A percentile compares a stretch with the other conserved stretches of the same genome.
These are phyloP conservation scores for Agrilus mali DNA, from an alignment of 2,888 invertebrate species.

Conservation along the genomic window DNA sequence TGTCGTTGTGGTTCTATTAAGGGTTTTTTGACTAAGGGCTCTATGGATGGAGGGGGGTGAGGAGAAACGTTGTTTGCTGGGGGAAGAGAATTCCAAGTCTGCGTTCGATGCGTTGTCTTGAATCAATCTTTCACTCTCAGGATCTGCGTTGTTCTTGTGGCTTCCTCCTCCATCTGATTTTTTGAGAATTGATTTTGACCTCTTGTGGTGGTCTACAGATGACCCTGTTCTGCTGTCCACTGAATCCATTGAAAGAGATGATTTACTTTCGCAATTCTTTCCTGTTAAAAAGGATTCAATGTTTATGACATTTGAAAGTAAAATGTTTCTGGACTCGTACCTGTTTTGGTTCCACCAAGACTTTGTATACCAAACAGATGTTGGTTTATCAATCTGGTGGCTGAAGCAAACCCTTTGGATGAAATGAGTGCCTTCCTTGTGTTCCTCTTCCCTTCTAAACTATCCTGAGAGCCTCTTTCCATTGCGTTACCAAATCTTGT, in stretches of 20 bases:
- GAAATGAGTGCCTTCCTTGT: slow-evolving; percentile 45
- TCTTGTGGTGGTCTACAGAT: slow-evolving; percentile 50
- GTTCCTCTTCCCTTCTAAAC: slow-evolving; percentile 34
- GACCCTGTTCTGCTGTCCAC: slow-evolving; percentile 47
- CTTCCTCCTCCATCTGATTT: slow-evolving; percentile 53
- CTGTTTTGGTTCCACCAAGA: slow-evolving; percentile 35
- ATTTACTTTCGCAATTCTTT: slow-evolving; percentile 47
- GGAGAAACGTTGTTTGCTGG: slow-evolving; percentile 24
- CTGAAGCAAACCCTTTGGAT: slow-evolving; percentile 53
- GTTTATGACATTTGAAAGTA: neutral
- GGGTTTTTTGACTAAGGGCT: slow-evolving; percentile 19
- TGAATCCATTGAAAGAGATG: slow-evolving; percentile 56
- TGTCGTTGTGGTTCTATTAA: slow-evolving; percentile 14
- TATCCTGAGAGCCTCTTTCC: slow-evolving; percentile 40
- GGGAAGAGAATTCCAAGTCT: slow-evolving; percentile 36
- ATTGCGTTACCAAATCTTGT: slow-evolving; percentile 37
- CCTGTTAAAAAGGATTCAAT: slow-evolving; percentile 24
- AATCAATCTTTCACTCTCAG: slow-evolving; percentile 63
- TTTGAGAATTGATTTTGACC: slow-evolving; percentile 66
- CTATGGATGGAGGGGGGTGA: slow-evolving; percentile 26
- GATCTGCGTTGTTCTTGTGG: slow-evolving; percentile 40
- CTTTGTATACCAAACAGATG: slow-evolving; percentile 56
- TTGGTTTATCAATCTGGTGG: slow-evolving; percentile 60
- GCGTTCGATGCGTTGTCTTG: slow-evolving; percentile 50
- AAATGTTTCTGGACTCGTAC: slow-evolving; percentile 16